phyloP scores from a whole-genome alignment of 2,888 invertebrate genomes.

The Magallana nippona region DNA sequence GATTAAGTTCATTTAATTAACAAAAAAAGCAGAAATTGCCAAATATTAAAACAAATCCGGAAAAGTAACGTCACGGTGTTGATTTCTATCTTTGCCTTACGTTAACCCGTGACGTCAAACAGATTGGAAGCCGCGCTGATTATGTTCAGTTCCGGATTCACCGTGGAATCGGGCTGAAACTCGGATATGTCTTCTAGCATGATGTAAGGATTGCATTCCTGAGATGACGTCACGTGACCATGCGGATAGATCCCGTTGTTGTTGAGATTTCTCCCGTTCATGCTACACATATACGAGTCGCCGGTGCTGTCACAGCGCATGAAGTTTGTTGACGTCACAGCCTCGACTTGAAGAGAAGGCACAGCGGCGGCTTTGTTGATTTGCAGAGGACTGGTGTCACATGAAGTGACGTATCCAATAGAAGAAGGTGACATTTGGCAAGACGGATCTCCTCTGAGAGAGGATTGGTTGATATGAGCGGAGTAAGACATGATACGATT shows the following conservation, averaged over 20 bases:
- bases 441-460: conserved; percentile 52
- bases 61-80: no score
- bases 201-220: conserved; percentile 60
- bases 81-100: no score
- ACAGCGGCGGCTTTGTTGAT: conserved; percentile 59
- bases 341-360: conserved; percentile 61
- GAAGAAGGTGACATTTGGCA: conserved; percentile 32
- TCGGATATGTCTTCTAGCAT: conserved; percentile 62
- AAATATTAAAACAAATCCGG: no score
- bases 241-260: neutral
- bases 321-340: conserved; percentile 63
- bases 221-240: conserved; percentile 35
- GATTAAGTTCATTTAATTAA: neutral
- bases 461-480: neutral
- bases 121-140: conserved; percentile 37
- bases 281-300: conserved; percentile 53
- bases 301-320: conserved; percentile 61
- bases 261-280: conserved; percentile 27
- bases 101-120: conserved; percentile 43
- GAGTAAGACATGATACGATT: conserved; percentile 42
- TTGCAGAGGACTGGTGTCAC: conserved; percentile 62
- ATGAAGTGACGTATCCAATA: conserved; percentile 47
- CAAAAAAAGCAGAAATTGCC: no score
- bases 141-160: conserved; percentile 46
- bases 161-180: conserved; percentile 55